Evolutionary conservation across 1,140 invertebrate species (phyloP).

Genomic region (Babylonia areolata): DNA sequence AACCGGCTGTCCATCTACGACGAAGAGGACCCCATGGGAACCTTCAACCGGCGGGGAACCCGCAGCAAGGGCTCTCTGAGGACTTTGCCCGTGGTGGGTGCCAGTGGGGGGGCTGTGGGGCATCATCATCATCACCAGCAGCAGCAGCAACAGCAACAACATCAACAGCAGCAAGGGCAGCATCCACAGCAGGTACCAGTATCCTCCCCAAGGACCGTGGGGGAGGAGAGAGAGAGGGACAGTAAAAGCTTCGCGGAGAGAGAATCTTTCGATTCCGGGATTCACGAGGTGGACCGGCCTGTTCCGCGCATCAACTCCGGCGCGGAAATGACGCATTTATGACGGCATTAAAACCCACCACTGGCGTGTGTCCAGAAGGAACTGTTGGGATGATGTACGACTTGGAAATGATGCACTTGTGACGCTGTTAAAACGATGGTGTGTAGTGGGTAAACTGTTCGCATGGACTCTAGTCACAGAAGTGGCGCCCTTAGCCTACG

Average conservation of each 20-base stretch:
- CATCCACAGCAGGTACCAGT: not conserved
- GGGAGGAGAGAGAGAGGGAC: not conserved
- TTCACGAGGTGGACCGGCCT: slow-evolving; percentile 36
- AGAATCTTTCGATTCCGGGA: slow-evolving; percentile 48
- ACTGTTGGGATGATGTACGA: not conserved
- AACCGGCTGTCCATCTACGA: slow-evolving; percentile 42
- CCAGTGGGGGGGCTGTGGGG: too few relatives aligned
- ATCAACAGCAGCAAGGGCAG: not conserved
- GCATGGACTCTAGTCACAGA: too few relatives aligned
- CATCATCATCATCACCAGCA: not conserved
- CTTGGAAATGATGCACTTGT: not conserved
- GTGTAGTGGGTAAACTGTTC: too few relatives aligned
- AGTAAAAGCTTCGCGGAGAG: slow-evolving; percentile 26
- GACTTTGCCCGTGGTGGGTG: not conserved
- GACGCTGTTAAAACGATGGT: not conserved
- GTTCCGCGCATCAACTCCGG: not conserved
- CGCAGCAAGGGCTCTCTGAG: slow-evolving; percentile 9
- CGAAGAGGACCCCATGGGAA: slow-evolving; percentile 43
- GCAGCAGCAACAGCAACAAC: not conserved
- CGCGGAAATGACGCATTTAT: slow-evolving; percentile 37
- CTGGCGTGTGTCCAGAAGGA: too few relatives aligned
- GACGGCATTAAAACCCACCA: not conserved
- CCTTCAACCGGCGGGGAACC: slow-evolving; percentile 35
- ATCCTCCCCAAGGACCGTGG: too few relatives aligned
- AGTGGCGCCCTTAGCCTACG: too few relatives aligned